Evolutionary conservation across 2,888 invertebrate genomes (phyloP), one percentile per base, ranked within the genome.

Genomic region (Tanypteryx hageni): DNA sequence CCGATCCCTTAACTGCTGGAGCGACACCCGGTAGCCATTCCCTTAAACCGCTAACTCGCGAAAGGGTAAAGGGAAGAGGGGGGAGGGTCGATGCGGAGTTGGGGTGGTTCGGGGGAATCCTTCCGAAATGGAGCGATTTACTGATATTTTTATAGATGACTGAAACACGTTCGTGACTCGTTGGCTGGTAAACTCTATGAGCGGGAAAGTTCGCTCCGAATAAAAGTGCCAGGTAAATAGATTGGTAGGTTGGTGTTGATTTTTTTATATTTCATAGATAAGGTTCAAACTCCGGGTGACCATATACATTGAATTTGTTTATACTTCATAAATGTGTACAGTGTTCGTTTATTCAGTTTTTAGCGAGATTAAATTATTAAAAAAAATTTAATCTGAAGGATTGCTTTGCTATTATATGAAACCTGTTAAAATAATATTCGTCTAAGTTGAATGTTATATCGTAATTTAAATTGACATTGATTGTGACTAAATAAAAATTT

Each of bases 61-160:
- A 44, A 44, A 64, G 44, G 64, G 64, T 22, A 27, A 59, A 86
- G 27, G 31, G 61, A 11, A 86, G 61, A 27, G 22, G 27, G 18
- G 9, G 59, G 31, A 31, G 18, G 44, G 89, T 22, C 44, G n/a
- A 18, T n/a, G 16, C 7, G 11, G 27, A 44, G 11, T 82, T 7
- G 31, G 44, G n/a, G n/a, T 64, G 18, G 18, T 64, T 18, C 1
- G 44, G 44, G 44, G 44, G 44, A n/a, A 64, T 64, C 64, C 44
- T 68, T 44, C 64, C 44, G 68, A 64, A 64, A 64, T 27, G 64
- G 31, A 64, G 89, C 44, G 64, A 89, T 89, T 89, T 89, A n/a
- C 44, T 27, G 76, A 64, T 27, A 64, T 58, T 89, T 89, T 89
- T 11, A 89, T n/a, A 27, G 64, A 89, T 56, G 89, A 14, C 61